Evolutionary conservation across 2,888 invertebrate species (phyloP), one percentile per base, ranked within the genome.

Genomic region (Stomorhina lunata): DNA sequence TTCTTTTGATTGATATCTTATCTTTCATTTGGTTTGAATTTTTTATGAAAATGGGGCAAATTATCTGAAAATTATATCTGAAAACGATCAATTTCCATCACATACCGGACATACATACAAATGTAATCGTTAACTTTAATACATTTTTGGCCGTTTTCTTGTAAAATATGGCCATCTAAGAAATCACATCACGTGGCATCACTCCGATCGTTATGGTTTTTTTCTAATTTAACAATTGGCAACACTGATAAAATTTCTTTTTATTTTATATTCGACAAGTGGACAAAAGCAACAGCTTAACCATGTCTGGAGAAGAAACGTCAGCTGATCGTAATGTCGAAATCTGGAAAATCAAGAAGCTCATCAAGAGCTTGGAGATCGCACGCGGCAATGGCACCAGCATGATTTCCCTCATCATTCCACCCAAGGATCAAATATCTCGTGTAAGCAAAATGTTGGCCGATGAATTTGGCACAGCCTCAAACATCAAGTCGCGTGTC

Each of bases 311-410:
- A 90, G 97, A 97, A 92, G 97, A 97, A 92, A 96, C 97, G 91
- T 96, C 97, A 87, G 97, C 99, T 86, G 99, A 99, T 93, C 96
- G 99, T 90, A 99, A 99, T 95, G 99, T 99, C 85, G 99, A 99
- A 94, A 99, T 99, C 92, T 99, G 99, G 99, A 99, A 99, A 94
- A 99, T 99, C 92, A 99, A 99, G 92, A 99, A 99, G 92, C 95
- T 99, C 86, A 99, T 99, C 90, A 99, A 99, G 93, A 99, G 99
- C 92, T 94, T 99, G 92, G 99, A 99, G 93, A 96, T 99, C 94
- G 99, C 99, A 57, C 94, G 99, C 93, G 99, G 99, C 88, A 99
- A 99, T 92, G 99, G 99, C 85, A 99, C 99, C 86, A 99, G 99
- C 88, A 99, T 99, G 99, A 99, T 99, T 91, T 99, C 99, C 10